Percentiles rank a stretch among this genome's conserved stretches.
Evolutionary conservation across 2,113 vertebrate genomes (phyloP).

Genomic region (Stegostoma tigrinum): DNA sequence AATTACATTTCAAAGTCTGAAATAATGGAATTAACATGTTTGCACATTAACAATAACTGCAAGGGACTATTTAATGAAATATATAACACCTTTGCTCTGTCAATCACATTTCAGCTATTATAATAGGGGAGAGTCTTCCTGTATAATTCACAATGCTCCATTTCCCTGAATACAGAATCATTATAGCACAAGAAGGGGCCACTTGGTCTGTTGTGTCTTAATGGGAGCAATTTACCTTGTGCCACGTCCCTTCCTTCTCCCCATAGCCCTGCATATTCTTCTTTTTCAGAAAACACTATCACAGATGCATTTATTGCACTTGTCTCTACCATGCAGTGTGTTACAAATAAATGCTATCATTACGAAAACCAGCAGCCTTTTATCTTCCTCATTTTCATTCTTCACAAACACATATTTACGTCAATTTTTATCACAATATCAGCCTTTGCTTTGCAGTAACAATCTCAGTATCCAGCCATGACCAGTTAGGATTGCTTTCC

Average conservation of each 20-base stretch:
- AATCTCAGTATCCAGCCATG: not conserved
- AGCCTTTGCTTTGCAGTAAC: not conserved
- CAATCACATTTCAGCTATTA: not conserved
- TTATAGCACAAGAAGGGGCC: too few relatives aligned
- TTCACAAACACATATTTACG: not conserved
- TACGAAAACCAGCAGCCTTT: not conserved
- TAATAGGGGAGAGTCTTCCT: not conserved
- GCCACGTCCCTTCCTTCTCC: too few relatives aligned
- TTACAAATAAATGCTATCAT: not conserved
- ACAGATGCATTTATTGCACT: too few relatives aligned
- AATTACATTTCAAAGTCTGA: not conserved
- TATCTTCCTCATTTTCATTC: not conserved
- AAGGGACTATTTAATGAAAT: not conserved
- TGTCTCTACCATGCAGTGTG: not conserved
- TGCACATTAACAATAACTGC: not conserved
- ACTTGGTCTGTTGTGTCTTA: too few relatives aligned
- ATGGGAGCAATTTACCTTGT: too few relatives aligned
- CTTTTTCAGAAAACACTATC: too few relatives aligned
- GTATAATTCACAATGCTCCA: not conserved
- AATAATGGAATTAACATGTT: not conserved
- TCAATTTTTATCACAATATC: not conserved
- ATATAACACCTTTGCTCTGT: not conserved
- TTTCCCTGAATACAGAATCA: not conserved
- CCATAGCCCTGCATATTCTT: too few relatives aligned
- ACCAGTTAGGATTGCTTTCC: not conserved